A percentile compares a stretch with the other conserved stretches of the same genome.
Conservation (phyloP, 2,888 invertebrate species). For the Amaurobius ferox region DNA sequence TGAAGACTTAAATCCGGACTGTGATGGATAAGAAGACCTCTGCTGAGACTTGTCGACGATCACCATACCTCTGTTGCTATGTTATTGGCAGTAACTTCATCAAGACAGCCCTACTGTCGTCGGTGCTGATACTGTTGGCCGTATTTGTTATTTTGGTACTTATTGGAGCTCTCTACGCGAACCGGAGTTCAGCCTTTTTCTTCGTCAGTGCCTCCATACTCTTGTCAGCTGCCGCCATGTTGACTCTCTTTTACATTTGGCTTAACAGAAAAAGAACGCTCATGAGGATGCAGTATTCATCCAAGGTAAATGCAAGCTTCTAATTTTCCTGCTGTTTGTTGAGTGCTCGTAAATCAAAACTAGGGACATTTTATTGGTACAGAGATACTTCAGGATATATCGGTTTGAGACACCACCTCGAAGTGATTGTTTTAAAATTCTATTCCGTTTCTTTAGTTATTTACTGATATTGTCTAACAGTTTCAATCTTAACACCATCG, state of each 20-base stretch:
- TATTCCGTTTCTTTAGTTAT: too few relatives aligned
- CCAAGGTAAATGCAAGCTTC: too few relatives aligned
- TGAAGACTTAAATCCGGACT: neutral
- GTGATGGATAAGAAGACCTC: neutral
- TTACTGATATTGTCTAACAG: too few relatives aligned
- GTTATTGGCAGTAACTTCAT: conserved; percentile 16
- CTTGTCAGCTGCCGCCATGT: conserved; percentile 36
- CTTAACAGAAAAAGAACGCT: conserved; percentile 26
- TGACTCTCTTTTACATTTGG: conserved; percentile 45
- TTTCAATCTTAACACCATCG: too few relatives aligned
- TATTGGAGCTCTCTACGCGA: conserved; percentile 38
- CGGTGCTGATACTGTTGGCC: conserved; percentile 23
- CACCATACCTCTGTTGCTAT: conserved; percentile 32
- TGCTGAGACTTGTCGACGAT: neutral
- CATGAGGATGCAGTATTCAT: conserved; percentile 24
- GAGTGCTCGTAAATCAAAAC: too few relatives aligned
- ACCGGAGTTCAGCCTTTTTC: conserved; percentile 25
- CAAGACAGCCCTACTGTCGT: conserved; percentile 28
- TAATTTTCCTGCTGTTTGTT: too few relatives aligned
- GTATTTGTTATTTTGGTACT: conserved; percentile 21
- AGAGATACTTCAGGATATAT: too few relatives aligned
- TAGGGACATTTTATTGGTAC: too few relatives aligned
- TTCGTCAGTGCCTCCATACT: conserved; percentile 22
- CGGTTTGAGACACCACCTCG: too few relatives aligned
- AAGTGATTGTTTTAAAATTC: too few relatives aligned